Base-by-base conservation (phyloP, 2,113 vertebrate species). In the Sinocyclocheilus anophthalmus region DNA sequence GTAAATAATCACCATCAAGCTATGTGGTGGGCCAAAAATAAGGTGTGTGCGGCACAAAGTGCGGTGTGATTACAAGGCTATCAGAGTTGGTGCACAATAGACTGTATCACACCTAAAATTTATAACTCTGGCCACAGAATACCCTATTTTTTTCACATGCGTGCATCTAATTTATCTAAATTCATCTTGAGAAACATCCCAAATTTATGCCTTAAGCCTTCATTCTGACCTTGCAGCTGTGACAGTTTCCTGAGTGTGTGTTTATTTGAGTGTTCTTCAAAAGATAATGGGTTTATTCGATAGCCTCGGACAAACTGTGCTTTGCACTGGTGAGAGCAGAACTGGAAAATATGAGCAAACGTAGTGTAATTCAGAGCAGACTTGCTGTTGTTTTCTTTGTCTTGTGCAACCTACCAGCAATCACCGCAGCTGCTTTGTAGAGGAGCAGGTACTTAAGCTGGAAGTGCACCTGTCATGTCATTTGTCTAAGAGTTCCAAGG, bases 391-490 rank as follows among this genome's bases (percentile, higher is more conserved):
- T 45, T 72, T 33, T 83, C 63, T 67, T 79, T n/a, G 5, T 81
- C 59, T 75, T 82, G 33, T 83, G 55, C 78, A 55, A 37, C 78
- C 83, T 55, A 50, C 59, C 50, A 42, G 78, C 78, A 85, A 83
- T 76, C 76, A 30, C 76, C 22, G 22, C 69, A 83, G 78, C 76
- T 85, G 85, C 78, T 78, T 65, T 85, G 81, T 86, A 84, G 76
- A 78, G 53, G 14, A 63, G 78, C 89, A 90, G 88, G 86, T 90
- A 91, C 77, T 86, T 85, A 81, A 76, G 55, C 69, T 30, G 42
- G 69, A 84, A 77, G 73, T 85, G 83, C 89, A 89, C 86, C 91
- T 91, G 91, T 88, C 87, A 85, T 72, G 69, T 87, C 77, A 89
- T 91, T 83, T 88, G 87, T 91, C 89, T 84, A 76, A 75, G 53